Conservation (phyloP, 2,888 invertebrate genomes). For the Drosophila mimetica region DNA sequence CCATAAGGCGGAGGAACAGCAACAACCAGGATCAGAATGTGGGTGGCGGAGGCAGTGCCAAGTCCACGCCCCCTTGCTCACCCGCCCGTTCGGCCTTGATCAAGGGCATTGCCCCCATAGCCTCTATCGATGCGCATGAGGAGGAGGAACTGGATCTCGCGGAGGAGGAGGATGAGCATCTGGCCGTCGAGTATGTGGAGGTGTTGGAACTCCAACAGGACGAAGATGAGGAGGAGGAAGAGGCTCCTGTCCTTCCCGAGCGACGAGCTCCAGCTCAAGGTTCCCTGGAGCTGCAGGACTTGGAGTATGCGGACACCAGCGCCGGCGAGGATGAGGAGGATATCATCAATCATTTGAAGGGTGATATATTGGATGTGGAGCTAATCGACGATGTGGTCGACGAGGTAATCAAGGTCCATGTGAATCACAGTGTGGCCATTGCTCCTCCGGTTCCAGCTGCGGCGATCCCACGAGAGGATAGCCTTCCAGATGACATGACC, state of each 20-base stretch:
- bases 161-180: constrained; percentile 55
- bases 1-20: constrained; percentile 73
- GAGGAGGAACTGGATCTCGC: constrained; percentile 68
- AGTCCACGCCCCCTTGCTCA: constrained; percentile 78
- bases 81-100: constrained; percentile 64
- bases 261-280: constrained; percentile 82
- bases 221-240: constrained; percentile 37
- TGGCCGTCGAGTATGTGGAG: constrained; percentile 60
- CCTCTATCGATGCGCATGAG: constrained; percentile 81
- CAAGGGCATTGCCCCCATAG: constrained; percentile 81
- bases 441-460: constrained; percentile 13
- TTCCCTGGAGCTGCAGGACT: constrained; percentile 86
- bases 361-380: constrained; percentile 84
- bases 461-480: constrained; percentile 73
- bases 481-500: constrained; percentile 88
- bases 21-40: constrained; percentile 67
- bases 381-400: constrained; percentile 69
- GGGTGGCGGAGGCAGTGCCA: constrained; percentile 59
- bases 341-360: constrained; percentile 84
- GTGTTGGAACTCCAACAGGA: constrained; percentile 9
- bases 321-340: constrained; percentile 85
- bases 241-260: constrained; percentile 62
- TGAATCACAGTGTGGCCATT: constrained; percentile 27
- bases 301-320: constrained; percentile 86
- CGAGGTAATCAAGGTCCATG: constrained; percentile 58